These are phyloP conservation scores for Dexiosoma caninum DNA, from an alignment of 2,888 invertebrate species.

Conservation along the genomic window DNA sequence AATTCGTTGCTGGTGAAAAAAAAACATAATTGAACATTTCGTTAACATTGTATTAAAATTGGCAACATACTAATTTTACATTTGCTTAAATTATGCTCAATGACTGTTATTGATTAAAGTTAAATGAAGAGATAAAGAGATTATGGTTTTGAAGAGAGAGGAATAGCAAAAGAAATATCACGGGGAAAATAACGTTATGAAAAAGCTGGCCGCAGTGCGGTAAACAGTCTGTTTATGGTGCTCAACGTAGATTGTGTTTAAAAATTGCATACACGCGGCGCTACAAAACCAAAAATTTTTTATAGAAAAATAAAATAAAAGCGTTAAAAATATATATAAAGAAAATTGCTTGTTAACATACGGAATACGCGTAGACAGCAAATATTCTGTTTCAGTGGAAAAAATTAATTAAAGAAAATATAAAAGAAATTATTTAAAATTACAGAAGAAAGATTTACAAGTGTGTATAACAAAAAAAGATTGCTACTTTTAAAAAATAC, in stretches of 20 bases:
- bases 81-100: not conserved
- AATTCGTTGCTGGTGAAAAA: too few relatives aligned
- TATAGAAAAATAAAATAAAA: conserved; percentile 21
- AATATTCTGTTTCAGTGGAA: conserved; percentile 35
- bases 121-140: not conserved
- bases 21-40: too few relatives aligned
- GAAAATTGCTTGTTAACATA: conserved; percentile 25
- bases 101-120: not conserved
- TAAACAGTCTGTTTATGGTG: conserved; percentile 61
- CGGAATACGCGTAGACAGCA: conserved; percentile 36
- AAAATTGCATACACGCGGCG: conserved; percentile 13
- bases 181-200: conserved; percentile 9
- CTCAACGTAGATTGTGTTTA: conserved; percentile 48
- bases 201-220: conserved; percentile 37
- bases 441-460: not conserved
- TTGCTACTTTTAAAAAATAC: not conserved
- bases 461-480: not conserved
- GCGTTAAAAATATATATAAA: not conserved
- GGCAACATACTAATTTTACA: not conserved
- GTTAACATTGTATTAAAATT: not conserved
- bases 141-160: too few relatives aligned
- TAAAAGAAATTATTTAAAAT: not conserved
- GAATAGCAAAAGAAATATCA: not conserved
- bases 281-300: conserved; percentile 17
- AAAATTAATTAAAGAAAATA: not conserved